Conservation (phyloP, 2,888 invertebrate genomes). For the Brachylomia viminalis region DNA sequence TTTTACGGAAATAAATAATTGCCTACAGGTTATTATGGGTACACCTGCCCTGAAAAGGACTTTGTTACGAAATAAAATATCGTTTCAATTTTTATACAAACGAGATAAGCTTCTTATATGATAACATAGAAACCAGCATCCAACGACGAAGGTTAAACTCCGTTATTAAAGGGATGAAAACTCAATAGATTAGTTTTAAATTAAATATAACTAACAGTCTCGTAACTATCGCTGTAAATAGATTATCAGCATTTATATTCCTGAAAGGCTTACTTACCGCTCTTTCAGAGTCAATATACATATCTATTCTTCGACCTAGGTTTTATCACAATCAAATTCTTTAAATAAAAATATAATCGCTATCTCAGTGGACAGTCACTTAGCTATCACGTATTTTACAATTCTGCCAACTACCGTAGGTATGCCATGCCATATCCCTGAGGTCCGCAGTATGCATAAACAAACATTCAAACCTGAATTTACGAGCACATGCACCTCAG, state of each 20-base stretch:
- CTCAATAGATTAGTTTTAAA: background rate
- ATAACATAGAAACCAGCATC: background rate
- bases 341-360: slow-evolving; percentile 18
- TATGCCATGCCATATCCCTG: slow-evolving; percentile 54
- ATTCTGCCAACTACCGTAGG: slow-evolving; percentile 51
- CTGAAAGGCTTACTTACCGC: background rate
- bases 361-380: slow-evolving; percentile 34
- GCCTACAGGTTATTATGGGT: slow-evolving; percentile 33
- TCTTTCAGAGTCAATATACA: too few relatives aligned
- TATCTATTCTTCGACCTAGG: too few relatives aligned
- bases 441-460: slow-evolving; percentile 69
- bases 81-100: background rate
- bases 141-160: background rate
- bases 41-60: slow-evolving; percentile 1
- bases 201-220: background rate
- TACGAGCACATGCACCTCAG: slow-evolving; percentile 71
- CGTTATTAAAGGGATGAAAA: background rate
- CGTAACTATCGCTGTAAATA: background rate
- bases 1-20: slow-evolving; percentile 45
- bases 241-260: background rate
- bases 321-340: background rate
- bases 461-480: slow-evolving; percentile 74
- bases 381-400: slow-evolving; percentile 52
- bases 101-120: slow-evolving; percentile 13
- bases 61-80: slow-evolving; percentile 15